Evolutionary conservation across 2,113 vertebrate genomes (phyloP).

Genomic region (Nesogale talazaci): DNA sequence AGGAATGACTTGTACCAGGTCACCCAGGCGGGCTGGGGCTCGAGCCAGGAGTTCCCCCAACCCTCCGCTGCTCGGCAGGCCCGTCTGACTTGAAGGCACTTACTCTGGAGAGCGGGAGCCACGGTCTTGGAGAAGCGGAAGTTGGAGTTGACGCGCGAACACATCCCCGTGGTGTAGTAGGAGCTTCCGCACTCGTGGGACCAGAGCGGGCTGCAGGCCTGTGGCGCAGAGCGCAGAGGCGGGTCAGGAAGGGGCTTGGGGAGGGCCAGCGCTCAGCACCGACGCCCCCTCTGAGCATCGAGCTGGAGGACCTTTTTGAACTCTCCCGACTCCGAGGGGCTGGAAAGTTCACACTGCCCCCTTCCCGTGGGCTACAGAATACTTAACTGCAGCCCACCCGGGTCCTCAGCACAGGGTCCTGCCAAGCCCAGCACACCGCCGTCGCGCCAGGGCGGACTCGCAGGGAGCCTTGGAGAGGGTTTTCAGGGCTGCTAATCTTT

Average conservation of each 20-base stretch:
- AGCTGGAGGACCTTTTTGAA: not conserved
- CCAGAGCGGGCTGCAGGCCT: slow-evolving; percentile 98
- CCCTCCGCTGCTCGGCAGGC: not conserved
- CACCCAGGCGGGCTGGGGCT: not conserved
- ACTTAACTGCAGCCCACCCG: too few species aligned
- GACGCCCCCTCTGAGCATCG: not conserved
- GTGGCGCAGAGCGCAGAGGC: slow-evolving; percentile 16
- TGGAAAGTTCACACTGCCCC: too few species aligned
- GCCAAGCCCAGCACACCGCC: too few species aligned
- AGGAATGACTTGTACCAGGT: not conserved
- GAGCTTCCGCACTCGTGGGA: slow-evolving; percentile 98
- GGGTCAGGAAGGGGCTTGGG: not conserved
- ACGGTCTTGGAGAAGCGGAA: slow-evolving; percentile 94
- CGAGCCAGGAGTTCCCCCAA: not conserved
- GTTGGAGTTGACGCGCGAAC: slow-evolving; percentile 91
- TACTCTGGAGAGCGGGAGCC: slow-evolving; percentile 95
- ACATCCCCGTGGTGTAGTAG: slow-evolving; percentile 97
- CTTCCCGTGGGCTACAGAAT: too few species aligned
- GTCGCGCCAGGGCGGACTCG: too few species aligned
- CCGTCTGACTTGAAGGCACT: not conserved
- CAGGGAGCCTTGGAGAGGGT: too few species aligned
- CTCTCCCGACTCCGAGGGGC: not conserved
- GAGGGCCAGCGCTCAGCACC: not conserved
- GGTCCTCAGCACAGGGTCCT: too few species aligned
- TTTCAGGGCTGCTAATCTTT: too few species aligned